Percentiles rank a stretch among this genome's conserved stretches.
Conservation (phyloP, 2,797 vertebrate species). For the Scyliorhinus canicula region DNA sequence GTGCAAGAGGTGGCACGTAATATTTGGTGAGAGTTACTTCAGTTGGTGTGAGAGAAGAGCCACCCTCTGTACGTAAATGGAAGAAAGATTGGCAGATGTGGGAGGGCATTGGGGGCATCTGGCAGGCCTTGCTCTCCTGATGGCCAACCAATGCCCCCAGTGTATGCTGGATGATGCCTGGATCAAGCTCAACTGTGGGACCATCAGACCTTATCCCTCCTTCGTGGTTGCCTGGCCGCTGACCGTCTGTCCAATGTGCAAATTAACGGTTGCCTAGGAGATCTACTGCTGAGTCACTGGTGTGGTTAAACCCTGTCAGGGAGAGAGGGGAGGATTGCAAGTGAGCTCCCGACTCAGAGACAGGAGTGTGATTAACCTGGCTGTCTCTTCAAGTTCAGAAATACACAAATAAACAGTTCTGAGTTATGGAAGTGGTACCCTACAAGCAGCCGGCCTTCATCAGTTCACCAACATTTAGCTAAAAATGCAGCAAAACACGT, state of each 20-base stretch:
- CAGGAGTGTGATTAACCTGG: too few relatives aligned
- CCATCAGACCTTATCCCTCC: neutral
- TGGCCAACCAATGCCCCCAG: neutral
- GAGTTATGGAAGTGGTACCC: neutral
- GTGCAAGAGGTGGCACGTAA: neutral
- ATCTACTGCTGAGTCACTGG: neutral
- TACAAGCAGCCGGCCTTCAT: neutral
- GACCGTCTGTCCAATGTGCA: too few relatives aligned
- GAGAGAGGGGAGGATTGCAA: neutral
- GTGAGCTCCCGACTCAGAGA: neutral
- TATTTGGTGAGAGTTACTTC: neutral
- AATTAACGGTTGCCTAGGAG: neutral
- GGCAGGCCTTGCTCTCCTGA: neutral
- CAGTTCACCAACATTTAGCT: neutral
- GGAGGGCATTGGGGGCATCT: neutral
- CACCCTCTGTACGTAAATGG: neutral
- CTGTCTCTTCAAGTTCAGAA: too few relatives aligned
- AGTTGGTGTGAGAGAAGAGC: neutral
- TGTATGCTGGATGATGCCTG: neutral
- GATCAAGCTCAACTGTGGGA: neutral
- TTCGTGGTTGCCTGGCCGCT: neutral
- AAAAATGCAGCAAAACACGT: too few relatives aligned
- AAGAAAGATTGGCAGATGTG: neutral
- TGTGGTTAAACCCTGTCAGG: neutral
- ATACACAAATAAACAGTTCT: neutral